A percentile compares a stretch with the other conserved stretches of the same genome.
These are phyloP conservation scores for Drosophila peninsularis DNA, from an alignment of 2,888 invertebrate species.

Conservation along the genomic window DNA sequence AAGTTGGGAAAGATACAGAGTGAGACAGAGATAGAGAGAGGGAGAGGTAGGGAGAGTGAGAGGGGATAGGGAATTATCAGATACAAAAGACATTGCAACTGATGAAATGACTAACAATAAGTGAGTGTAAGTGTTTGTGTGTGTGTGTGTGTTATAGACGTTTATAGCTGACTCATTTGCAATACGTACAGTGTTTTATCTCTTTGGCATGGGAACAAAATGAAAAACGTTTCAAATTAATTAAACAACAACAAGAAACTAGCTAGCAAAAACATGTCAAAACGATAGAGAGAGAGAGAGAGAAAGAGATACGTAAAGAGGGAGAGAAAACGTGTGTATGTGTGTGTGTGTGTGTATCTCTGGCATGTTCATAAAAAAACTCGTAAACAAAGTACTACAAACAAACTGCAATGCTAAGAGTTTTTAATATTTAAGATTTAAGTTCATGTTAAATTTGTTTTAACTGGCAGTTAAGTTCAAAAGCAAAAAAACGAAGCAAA, in stretches of 20 bases:
- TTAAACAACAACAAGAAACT: constrained; percentile 61
- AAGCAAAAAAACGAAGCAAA: constrained; percentile 55
- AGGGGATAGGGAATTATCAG: neutral
- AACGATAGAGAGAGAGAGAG: constrained; percentile 8
- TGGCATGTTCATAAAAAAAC: constrained; percentile 18
- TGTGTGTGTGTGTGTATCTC: constrained; percentile 10
- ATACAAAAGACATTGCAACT: constrained; percentile 27
- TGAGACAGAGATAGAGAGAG: neutral
- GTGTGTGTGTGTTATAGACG: constrained; percentile 26
- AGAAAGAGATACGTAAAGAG: neutral
- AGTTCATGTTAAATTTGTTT: constrained; percentile 23
- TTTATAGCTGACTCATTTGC: constrained; percentile 42
- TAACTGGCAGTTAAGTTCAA: constrained; percentile 47
- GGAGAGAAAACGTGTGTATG: constrained; percentile 5
- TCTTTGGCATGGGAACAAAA: constrained; percentile 24
- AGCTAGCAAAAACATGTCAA: constrained; percentile 59
- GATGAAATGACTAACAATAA: constrained; percentile 68
- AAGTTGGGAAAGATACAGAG: constrained; percentile 11
- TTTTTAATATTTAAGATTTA: constrained; percentile 25
- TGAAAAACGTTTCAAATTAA: constrained; percentile 65
- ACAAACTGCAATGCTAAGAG: constrained; percentile 42
- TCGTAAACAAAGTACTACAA: constrained; percentile 38
- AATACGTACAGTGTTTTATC: constrained; percentile 16
- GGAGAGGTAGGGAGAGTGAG: no score
- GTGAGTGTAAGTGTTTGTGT: constrained; percentile 31